Evolutionary conservation across 2,888 invertebrate genomes (phyloP), one percentile per base, ranked within the genome.

Genomic region (Ectemnius lituratus): DNA sequence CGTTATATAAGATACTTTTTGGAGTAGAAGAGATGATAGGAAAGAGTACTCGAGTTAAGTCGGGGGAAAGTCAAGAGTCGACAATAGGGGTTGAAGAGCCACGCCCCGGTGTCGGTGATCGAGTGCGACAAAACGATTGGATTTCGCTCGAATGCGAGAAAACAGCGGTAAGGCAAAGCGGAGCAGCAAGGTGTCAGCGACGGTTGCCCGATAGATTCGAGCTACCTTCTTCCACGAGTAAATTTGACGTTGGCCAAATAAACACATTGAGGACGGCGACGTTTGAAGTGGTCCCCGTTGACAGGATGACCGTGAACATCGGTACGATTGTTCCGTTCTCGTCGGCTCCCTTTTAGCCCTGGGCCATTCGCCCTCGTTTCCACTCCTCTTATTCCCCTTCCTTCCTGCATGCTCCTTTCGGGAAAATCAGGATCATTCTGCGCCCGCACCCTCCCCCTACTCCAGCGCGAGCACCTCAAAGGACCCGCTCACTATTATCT

Each of bases 201-300:
- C 68, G 76, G 66, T 52, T 16, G 52, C 52, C 65, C 58, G 75
- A 63, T 64, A 65, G 75, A 57, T 76, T 77, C 76, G 65, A 70
- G 71, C 69, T 80, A 75, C 68, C 73, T 65, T 68, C 78, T 78
- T 79, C 67, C 75, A 78, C 79, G 79, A 86, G 87, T 89, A 90
- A 90, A 90, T 90, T 90, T 90, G 90, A 90, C 90, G 87, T 90
- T 87, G 85, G 86, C 87, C 85, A 90, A 90, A 90, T 89, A 90
- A 90, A 90, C 90, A 90, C 89, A 89, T 90, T 88, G 86, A 86
- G 64, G 78, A 73, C 89, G 89, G 89, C 87, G 75, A 83, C 87
- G 87, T 90, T 90, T 90, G 89, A 90, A 90, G 90, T 89, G 89
- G 88, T 84, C 67, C 79, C 72, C 79, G 84, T 80, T 83, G 84